phyloP scores from a whole-genome alignment of 2,113 vertebrate species.

The Pavo muticus region DNA sequence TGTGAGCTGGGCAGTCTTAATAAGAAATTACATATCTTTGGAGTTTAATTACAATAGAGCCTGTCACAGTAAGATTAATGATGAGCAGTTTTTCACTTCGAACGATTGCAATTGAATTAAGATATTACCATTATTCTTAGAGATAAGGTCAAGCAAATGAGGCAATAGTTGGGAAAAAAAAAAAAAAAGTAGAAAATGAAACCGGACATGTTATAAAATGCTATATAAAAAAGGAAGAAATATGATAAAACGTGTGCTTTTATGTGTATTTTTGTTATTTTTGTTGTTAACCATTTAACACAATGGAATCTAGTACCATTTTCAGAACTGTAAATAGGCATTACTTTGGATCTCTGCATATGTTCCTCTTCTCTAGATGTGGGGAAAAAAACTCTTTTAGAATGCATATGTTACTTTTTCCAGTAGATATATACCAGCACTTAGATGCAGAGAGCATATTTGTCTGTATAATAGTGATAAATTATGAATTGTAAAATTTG shows the following conservation, averaged over 20 bases:
- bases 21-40: constrained; percentile 46
- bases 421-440: neutral
- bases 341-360: neutral
- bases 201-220: neutral
- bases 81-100: constrained; percentile 53
- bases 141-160: constrained; percentile 23
- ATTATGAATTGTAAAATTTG: neutral
- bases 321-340: neutral
- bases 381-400: neutral
- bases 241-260: neutral
- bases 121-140: constrained; percentile 29
- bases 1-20: constrained; percentile 17
- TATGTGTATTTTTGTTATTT: neutral
- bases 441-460: neutral
- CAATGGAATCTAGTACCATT: neutral
- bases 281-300: neutral
- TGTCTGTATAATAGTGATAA: neutral
- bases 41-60: constrained; percentile 64
- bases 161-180: neutral
- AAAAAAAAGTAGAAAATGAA: neutral
- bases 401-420: neutral
- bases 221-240: neutral
- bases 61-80: constrained; percentile 56
- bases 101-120: constrained; percentile 32
- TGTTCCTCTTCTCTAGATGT: neutral